Conservation (phyloP, 2,113 vertebrate genomes). For the Nibea albiflora region DNA sequence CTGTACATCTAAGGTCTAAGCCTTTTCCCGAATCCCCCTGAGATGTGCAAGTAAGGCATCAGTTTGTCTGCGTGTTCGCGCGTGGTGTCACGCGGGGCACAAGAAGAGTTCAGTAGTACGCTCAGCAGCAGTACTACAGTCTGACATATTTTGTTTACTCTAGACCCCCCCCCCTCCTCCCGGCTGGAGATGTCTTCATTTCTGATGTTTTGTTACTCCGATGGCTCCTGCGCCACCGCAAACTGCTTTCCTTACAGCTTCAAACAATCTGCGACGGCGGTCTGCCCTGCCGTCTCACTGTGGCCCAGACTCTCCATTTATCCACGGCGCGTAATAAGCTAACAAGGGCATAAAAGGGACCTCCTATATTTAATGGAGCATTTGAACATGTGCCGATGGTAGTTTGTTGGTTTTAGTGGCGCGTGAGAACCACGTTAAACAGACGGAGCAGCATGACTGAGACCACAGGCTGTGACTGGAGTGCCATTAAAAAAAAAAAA, state of each 20-base stretch:
- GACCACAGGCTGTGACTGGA: slow-evolving; percentile 66
- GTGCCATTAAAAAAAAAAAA: slow-evolving; percentile 65
- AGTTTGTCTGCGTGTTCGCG: slow-evolving; percentile 16
- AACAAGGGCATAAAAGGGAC: slow-evolving; percentile 69
- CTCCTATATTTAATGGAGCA: slow-evolving; percentile 69
- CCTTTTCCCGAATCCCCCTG: slow-evolving; percentile 23
- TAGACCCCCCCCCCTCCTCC: background rate
- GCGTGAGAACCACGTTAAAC: slow-evolving; percentile 61
- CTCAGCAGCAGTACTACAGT: background rate
- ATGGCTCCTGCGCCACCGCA: slow-evolving; percentile 6
- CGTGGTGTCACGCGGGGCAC: slow-evolving; percentile 29
- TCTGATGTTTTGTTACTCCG: slow-evolving; percentile 40
- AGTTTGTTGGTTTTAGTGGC: slow-evolving; percentile 76
- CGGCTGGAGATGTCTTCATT: slow-evolving; percentile 30
- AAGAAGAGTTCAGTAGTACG: slow-evolving; percentile 57
- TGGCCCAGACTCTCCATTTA: slow-evolving; percentile 41
- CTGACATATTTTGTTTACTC: slow-evolving; percentile 42
- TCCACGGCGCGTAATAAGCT: slow-evolving; percentile 59
- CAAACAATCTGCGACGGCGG: slow-evolving; percentile 32
- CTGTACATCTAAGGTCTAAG: slow-evolving; percentile 17
- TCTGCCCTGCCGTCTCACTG: slow-evolving; percentile 12
- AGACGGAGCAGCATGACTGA: slow-evolving; percentile 61
- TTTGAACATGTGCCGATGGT: slow-evolving; percentile 63
- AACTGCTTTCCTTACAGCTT: slow-evolving; percentile 41
- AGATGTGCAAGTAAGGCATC: slow-evolving; percentile 30